Percentiles rank a stretch among this genome's conserved stretches.
phyloP scores from a whole-genome alignment of 2,888 invertebrate species.

The Mystacides longicornis region DNA sequence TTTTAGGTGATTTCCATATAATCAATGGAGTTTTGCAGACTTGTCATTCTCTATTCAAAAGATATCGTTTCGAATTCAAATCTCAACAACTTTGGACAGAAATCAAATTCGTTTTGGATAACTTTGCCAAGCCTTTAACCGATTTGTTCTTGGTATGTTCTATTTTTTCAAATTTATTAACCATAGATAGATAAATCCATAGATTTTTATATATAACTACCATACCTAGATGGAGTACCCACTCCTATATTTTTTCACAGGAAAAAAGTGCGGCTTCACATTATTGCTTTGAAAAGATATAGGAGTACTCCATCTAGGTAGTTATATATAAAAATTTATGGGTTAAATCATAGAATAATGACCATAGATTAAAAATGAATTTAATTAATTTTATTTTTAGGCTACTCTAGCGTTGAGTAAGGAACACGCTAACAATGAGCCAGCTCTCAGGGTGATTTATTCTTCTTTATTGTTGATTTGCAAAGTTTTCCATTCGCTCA shows the following conservation, averaged over 20 bases:
- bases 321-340: too few relatives aligned
- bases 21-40: conserved; percentile 93
- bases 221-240: too few relatives aligned
- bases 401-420: conserved; percentile 77
- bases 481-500: conserved; percentile 95
- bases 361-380: background rate
- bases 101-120: conserved; percentile 92
- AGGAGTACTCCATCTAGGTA: too few relatives aligned
- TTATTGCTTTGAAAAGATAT: too few relatives aligned
- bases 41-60: conserved; percentile 93
- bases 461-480: conserved; percentile 81
- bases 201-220: too few relatives aligned
- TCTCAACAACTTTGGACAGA: conserved; percentile 93
- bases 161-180: background rate
- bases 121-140: conserved; percentile 89
- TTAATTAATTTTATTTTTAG: conserved; percentile 40
- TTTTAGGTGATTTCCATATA: conserved; percentile 85
- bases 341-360: too few relatives aligned
- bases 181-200: background rate
- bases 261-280: too few relatives aligned
- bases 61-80: conserved; percentile 93
- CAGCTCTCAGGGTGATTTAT: conserved; percentile 79
- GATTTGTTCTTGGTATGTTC: conserved; percentile 70
- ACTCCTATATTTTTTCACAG: too few relatives aligned
- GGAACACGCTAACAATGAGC: conserved; percentile 69